Base-by-base conservation (phyloP, 2,888 invertebrate species). In the Folsomia manolachei region DNA sequence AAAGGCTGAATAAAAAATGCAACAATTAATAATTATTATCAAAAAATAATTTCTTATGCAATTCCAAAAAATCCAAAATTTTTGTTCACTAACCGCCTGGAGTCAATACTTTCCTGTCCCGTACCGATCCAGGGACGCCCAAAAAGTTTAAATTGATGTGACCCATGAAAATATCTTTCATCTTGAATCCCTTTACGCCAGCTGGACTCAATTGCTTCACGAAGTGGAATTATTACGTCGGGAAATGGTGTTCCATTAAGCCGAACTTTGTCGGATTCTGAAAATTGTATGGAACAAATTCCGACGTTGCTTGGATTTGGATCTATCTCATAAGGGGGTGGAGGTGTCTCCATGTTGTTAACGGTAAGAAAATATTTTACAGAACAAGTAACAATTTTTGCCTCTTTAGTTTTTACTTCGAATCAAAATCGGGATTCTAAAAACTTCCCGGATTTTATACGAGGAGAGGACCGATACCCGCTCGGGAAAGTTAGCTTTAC, bases 1-100 rank as follows among this genome's bases (percentile, higher is more conserved):
- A 56, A 2, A 78, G 71, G 1, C 64, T 27, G 51, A 72, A 27
- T 56, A n/a, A 18, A 56, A 56, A 56, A 21, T 56, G 19, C 19
- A 56, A 51, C 18, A 11, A 51, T 51, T 51, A 11, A 11, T 9
- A 18, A 18, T 51, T 18, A 11, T 51, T 11, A 51, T 18, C 51
- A 51, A 51, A n/a, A n/a, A n/a, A n/a, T n/a, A n/a, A n/a, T n/a
- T 66, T 52, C 4, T 53, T 39, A 39, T 39, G 4, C 14, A 9
- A 39, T 9, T 39, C 39, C 14, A 56, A n/a, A 56, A 4, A 14
- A 14, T 56, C 21, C 21, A 7, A 56, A n/a, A 7, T 56, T n/a
- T 56, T 7, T 56, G 21, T 19, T 14, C 7, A 21, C 21, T 7
- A 14, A 56, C 56, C 56, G 4, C 19, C 56, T 18, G 19, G 56